Base-by-base conservation (phyloP, 2,888 invertebrate genomes). In the Ecdyonurus torrentis region DNA sequence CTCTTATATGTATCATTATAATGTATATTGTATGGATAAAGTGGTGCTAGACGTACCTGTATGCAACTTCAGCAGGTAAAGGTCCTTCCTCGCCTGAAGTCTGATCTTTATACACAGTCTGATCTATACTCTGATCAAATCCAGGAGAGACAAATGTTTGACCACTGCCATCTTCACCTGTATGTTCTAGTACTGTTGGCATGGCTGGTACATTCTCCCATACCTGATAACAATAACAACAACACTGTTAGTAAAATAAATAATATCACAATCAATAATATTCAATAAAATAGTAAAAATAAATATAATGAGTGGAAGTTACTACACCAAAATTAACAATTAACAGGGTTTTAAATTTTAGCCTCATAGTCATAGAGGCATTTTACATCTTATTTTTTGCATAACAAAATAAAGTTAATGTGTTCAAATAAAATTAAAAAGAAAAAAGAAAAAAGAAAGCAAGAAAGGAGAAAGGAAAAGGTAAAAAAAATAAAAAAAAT, bases 151-250 rank as follows among this genome's bases (percentile, higher is more conserved):
- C 65, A 20, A 69, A 67, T 2, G 69, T 68, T 61, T 66, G 67
- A 59, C 65, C 65, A 60, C 66, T 66, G 25, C 69, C 69, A 62
- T 70, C 71, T 53, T 66, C 65, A 23, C 67, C 69, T 22, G 69
- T 69, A 63, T 72, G 72, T 66, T 73, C 72, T 62, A 70, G 61
- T 5, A 71, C 71, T 2, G 71, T 68, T 2, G 72, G 69, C 67
- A 71, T 69, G 2, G 80, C 76, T 15, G 80, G 77, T 1, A 77
- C 77, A 66, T 74, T 81, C 71, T 91, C 90, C 90, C 90, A 91
- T 20, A 88, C 87, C 70, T 78, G 73, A 59, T 23, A 23, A 1
- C 20, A 24, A 53, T 58, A 52, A n/a, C n/a, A 7, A 61, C 7
- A 19, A n/a, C 18, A 1, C 10, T n/a, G 19, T 61, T 1, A 2